Evolutionary conservation across 1,140 invertebrate species (phyloP).

Genomic region (Ips typographus): DNA sequence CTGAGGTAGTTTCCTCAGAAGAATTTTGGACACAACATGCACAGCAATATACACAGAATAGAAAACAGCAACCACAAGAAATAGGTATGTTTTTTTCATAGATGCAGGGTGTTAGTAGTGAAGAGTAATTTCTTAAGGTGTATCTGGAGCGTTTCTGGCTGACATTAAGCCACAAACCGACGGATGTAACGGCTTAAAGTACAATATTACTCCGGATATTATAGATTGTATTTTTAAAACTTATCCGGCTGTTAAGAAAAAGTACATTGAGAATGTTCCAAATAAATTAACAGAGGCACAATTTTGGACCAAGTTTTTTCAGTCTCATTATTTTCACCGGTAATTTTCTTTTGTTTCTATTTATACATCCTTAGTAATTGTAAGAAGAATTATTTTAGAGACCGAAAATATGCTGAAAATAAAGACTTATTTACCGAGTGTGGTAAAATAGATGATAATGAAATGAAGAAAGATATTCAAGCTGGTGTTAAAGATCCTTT

Average conservation of each 20-base stretch:
- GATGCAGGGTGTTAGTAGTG: slow-evolving; percentile 31
- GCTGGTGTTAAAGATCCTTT: slow-evolving; percentile 76
- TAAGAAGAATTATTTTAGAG: slow-evolving; percentile 56
- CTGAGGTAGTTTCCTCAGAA: slow-evolving; percentile 89
- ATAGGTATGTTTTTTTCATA: slow-evolving; percentile 62
- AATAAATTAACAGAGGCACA: slow-evolving; percentile 92
- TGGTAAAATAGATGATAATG: slow-evolving; percentile 92
- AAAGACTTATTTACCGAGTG: slow-evolving; percentile 97
- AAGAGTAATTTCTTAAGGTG: slow-evolving; percentile 57
- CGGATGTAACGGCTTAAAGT: slow-evolving; percentile 94
- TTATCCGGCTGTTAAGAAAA: slow-evolving; percentile 97
- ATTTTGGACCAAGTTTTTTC: slow-evolving; percentile 99
- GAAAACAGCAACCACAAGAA: slow-evolving; percentile 72
- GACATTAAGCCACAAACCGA: slow-evolving; percentile 97
- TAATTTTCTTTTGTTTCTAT: slow-evolving; percentile 36
- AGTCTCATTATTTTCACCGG: slow-evolving; percentile 98
- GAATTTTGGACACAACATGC: slow-evolving; percentile 95
- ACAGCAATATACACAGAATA: slow-evolving; percentile 71
- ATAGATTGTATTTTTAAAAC: slow-evolving; percentile 99
- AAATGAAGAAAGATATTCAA: slow-evolving; percentile 77
- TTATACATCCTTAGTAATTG: neutral
- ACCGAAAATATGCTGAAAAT: slow-evolving; percentile 79
- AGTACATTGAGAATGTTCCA: slow-evolving; percentile 96
- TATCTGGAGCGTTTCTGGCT: slow-evolving; percentile 85
- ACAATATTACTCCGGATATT: slow-evolving; percentile 95